phyloP scores from a whole-genome alignment of 2,113 vertebrate species.

The Ploceus nigricollis region DNA sequence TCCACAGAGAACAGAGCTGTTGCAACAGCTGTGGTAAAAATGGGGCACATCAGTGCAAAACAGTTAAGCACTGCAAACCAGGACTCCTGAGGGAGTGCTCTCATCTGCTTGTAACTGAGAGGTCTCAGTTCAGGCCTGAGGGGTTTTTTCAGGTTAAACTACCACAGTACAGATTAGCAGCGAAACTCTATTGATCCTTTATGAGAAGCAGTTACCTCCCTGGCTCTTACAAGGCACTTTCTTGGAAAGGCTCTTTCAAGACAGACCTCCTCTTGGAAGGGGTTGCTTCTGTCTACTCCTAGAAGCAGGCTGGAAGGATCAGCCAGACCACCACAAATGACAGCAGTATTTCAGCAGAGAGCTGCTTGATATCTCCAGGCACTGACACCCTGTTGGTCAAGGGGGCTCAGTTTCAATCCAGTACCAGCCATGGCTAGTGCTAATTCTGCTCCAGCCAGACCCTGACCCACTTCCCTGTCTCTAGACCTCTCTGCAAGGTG shows the following conservation, averaged over 20 bases:
- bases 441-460: not conserved
- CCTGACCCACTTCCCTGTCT: not conserved
- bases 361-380: not conserved
- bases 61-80: not conserved
- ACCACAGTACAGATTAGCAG: not conserved
- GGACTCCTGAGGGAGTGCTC: slow-evolving; percentile 1
- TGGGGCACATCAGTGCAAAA: not conserved
- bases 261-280: not conserved
- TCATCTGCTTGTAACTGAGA: not conserved
- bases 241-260: not conserved
- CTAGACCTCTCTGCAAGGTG: not conserved
- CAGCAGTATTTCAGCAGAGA: not conserved
- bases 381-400: not conserved
- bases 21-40: slow-evolving; percentile 12
- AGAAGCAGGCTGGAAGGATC: not conserved
- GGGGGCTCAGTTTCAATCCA: not conserved
- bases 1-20: not conserved
- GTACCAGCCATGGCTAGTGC: not conserved
- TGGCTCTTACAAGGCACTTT: not conserved
- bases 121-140: not conserved
- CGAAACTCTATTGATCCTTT: not conserved
- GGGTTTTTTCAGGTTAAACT: not conserved
- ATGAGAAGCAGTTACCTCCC: not conserved
- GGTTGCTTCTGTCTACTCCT: not conserved
- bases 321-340: not conserved